Evolutionary conservation across 2,113 vertebrate species (phyloP).

Genomic region (Jacana jacana): DNA sequence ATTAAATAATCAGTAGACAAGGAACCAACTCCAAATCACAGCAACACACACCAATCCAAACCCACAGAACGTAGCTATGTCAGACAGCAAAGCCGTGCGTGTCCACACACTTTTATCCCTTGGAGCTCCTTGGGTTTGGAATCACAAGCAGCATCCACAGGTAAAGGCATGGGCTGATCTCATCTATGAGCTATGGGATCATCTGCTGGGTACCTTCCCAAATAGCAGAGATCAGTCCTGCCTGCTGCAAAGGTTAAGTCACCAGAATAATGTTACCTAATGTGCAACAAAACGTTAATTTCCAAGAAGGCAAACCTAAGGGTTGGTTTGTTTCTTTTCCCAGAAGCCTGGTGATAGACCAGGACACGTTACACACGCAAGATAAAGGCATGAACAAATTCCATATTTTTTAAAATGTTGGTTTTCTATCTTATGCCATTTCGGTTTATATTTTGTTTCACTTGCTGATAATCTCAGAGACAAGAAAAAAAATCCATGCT

Average conservation of each 20-base stretch:
- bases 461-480: background rate
- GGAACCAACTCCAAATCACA: background rate
- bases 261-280: background rate
- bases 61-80: background rate
- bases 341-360: background rate
- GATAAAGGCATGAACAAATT: background rate
- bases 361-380: background rate
- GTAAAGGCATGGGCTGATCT: background rate
- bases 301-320: background rate
- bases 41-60: background rate
- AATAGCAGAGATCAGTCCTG: background rate
- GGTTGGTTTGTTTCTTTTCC: background rate
- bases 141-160: background rate
- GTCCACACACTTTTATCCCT: background rate
- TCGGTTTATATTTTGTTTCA: background rate
- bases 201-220: background rate
- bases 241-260: background rate
- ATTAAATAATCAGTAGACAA: background rate
- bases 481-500: background rate
- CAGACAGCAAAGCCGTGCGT: background rate
- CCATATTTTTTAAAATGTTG: background rate
- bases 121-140: background rate
- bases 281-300: background rate
- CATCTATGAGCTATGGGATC: background rate
- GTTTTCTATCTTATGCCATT: background rate